Base-by-base conservation (phyloP, 1,140 invertebrate species). In the Pristionchus pacificus region DNA sequence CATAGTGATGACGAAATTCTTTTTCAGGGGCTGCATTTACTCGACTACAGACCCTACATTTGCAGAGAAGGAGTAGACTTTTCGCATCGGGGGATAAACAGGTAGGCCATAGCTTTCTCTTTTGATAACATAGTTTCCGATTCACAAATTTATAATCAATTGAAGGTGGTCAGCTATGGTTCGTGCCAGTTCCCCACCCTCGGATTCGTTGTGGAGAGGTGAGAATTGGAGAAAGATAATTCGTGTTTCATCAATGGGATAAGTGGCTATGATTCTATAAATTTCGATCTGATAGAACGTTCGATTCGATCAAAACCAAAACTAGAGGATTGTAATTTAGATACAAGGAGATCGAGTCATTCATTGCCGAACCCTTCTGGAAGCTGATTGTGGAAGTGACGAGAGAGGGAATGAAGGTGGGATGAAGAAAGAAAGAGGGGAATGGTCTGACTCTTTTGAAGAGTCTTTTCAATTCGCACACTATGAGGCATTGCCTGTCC, bases 101-200 rank as follows among this genome's bases (percentile, higher is more conserved):
- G 29, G 66, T 32, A 30, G 31, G 6, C 31, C 24, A 69, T 30
- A 27, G 38, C 19, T n/a, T 24, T 24, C 60, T 13, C 13, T 24
- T 57, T 25, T 55, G n/a, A 10, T 14, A 55, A 63, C 2, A 27
- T 3, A 69, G 0, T 2, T 68, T 25, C 10, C 58, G 0, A 25
- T 30, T 28, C 25, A 28, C 28, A 24, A 25, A 33, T 72, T 71
- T 38, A 25, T 67, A 65, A 68, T 19, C 29, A 19, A 25, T 72
- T 91, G 32, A 89, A 90, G 83, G 84, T 99, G 0, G 91, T 99
- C 29, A 98, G 95, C 85, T 95, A 98, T 86, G 96, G 97, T 0
- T 93, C 91, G 62, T 98, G 95, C 84, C 95, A 98, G 81, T 97
- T 97, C 85, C 95, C 95, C 38, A 97, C 95, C 0, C 85, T 97